Percentiles rank a stretch among this genome's conserved stretches.
These are phyloP conservation scores for Avahi laniger DNA, from an alignment of 2,797 vertebrate species.

Conservation along the genomic window DNA sequence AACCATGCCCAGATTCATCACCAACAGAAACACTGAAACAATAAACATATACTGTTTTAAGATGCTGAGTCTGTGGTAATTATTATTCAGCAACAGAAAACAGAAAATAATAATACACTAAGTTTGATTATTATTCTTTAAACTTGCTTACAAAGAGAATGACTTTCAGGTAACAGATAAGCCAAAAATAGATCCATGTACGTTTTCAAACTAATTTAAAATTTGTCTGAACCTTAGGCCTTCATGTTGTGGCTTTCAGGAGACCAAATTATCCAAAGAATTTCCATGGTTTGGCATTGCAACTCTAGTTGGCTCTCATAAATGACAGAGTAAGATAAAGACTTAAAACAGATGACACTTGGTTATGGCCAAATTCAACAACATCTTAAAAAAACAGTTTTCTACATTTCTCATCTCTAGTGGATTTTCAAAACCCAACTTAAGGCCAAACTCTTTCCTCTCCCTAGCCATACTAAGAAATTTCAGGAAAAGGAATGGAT, in stretches of 20 bases:
- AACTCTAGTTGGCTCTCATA: background rate
- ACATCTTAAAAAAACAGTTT: background rate
- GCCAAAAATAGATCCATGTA: background rate
- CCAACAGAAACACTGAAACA: background rate
- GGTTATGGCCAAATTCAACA: background rate
- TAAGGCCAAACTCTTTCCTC: background rate
- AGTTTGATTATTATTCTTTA: constrained; percentile 12
- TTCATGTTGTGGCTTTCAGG: background rate
- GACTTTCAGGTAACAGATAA: background rate
- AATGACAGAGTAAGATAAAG: background rate
- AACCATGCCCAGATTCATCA: background rate
- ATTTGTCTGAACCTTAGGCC: background rate
- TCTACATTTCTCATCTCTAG: background rate
- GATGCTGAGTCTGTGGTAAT: background rate
- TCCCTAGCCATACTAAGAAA: background rate
- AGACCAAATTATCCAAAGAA: constrained; percentile 12
- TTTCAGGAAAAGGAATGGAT: background rate
- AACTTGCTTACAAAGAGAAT: constrained; percentile 29
- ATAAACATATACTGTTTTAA: background rate
- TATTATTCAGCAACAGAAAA: background rate
- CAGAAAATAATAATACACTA: background rate
- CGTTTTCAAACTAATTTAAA: background rate
- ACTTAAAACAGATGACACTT: background rate
- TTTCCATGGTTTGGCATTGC: background rate
- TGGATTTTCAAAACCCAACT: background rate